Evolutionary conservation across 2,888 invertebrate genomes (phyloP).

Genomic region (Folsomia candida): DNA sequence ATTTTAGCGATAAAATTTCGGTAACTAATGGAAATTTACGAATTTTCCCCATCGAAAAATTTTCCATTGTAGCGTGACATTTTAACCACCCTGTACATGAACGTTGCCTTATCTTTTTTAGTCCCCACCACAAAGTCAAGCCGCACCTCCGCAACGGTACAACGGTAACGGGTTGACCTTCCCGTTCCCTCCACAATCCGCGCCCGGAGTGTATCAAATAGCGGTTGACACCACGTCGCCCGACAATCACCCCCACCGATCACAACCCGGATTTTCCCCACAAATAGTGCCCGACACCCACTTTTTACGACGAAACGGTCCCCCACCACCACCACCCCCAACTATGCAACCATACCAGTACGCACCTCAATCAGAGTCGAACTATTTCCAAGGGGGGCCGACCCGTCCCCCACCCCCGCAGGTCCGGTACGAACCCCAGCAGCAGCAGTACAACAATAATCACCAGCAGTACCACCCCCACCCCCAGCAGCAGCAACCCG

Average conservation of each 20-base stretch:
- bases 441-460: neutral
- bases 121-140: neutral
- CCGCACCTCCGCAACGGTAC: neutral
- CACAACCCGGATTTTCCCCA: neutral
- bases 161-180: neutral
- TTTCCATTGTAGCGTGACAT: no score
- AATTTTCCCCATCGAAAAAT: no score
- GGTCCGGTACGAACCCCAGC: no score
- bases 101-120: no score
- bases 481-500: neutral
- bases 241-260: neutral
- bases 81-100: no score
- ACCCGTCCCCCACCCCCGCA: no score
- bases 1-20: no score
- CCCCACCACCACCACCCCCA: neutral
- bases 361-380: neutral
- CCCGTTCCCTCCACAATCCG: neutral
- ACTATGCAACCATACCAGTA: conserved; percentile 20
- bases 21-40: no score
- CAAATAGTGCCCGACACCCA: conserved; percentile 23
- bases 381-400: neutral
- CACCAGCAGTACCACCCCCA: neutral
- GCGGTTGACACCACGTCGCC: conserved; percentile 15
- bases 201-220: conserved; percentile 25
- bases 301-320: conserved; percentile 29